A percentile compares a stretch with the other conserved stretches of the same genome.
Evolutionary conservation across 2,113 vertebrate genomes (phyloP).

Genomic region (Plecturocebus donacophilus): DNA sequence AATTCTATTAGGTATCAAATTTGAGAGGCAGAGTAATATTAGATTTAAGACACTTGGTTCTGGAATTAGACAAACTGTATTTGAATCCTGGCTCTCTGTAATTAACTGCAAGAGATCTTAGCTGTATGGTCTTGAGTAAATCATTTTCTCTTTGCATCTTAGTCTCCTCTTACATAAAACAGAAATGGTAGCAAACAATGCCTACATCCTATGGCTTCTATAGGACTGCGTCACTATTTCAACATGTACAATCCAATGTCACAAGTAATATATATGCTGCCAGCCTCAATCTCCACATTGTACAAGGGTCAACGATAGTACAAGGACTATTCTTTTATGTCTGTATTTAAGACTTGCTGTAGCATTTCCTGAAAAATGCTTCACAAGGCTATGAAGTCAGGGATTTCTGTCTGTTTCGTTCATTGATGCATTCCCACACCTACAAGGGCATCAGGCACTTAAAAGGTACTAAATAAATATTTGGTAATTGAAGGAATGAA

Average conservation of each 20-base stretch:
- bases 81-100: background rate
- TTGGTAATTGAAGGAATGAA: background rate
- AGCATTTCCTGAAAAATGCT: background rate
- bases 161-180: background rate
- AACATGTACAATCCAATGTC: background rate
- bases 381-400: background rate
- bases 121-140: background rate
- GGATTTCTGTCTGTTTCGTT: background rate
- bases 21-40: background rate
- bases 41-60: background rate
- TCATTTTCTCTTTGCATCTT: background rate
- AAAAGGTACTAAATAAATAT: background rate
- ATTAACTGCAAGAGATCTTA: background rate
- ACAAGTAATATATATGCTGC: accelerated
- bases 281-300: background rate
- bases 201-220: background rate
- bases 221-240: background rate
- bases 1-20: background rate
- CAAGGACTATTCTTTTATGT: background rate
- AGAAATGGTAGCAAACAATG: background rate
- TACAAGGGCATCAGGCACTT: background rate
- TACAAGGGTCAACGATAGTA: background rate
- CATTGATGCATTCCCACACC: background rate
- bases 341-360: background rate
- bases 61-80: background rate